A percentile compares a stretch with the other conserved stretches of the same genome.
These are phyloP conservation scores for Bradypodion pumilum DNA, from an alignment of 2,797 vertebrate species.

Conservation along the genomic window DNA sequence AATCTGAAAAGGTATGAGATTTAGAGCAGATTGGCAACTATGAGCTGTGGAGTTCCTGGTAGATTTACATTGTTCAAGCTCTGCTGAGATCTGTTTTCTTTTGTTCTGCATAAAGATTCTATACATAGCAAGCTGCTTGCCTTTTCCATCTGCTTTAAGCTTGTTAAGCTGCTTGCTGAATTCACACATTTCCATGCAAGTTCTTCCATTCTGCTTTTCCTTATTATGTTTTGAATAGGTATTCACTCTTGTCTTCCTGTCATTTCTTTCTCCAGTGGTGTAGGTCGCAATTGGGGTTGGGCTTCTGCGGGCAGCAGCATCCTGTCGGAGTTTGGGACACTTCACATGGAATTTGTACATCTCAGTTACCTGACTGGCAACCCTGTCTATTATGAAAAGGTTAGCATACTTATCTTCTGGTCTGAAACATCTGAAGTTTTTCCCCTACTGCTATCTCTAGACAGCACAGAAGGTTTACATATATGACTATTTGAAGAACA, in stretches of 20 bases:
- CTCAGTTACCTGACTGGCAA: conserved; percentile 97
- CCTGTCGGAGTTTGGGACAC: conserved; percentile 95
- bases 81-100: not conserved
- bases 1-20: conserved; percentile 93
- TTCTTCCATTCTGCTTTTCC: not conserved
- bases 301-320: conserved; percentile 98
- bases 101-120: not conserved
- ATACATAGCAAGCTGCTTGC: no score
- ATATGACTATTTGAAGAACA: not conserved
- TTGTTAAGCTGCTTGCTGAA: not conserved
- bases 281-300: conserved; percentile 99
- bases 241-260: conserved; percentile 9
- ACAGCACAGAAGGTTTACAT: conserved; percentile 2
- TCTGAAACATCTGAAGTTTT: not conserved
- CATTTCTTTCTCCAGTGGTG: conserved; percentile 79
- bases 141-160: not conserved
- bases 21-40: conserved; percentile 10
- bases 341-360: conserved; percentile 99
- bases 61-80: conserved; percentile 17
- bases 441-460: conserved; percentile 6
- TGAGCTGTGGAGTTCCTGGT: conserved; percentile 2
- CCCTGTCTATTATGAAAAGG: conserved; percentile 94
- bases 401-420: conserved; percentile 60
- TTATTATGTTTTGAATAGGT: not conserved
- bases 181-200: not conserved